Conservation (phyloP, 2,113 vertebrate genomes). For the Procavia capensis region DNA sequence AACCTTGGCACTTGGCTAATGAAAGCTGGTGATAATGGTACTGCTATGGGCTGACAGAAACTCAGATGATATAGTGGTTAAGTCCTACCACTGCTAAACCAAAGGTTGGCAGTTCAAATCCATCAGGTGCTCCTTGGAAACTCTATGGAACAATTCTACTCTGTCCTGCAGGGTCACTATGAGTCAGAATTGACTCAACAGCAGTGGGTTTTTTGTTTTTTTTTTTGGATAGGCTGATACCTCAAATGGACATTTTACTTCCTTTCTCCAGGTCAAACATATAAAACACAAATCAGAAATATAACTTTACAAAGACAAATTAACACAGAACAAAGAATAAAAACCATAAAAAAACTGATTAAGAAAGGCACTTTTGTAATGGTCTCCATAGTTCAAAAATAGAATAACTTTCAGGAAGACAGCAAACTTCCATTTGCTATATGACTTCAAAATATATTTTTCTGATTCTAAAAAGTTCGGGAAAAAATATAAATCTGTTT, state of each 20-base stretch:
- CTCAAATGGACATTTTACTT: background rate
- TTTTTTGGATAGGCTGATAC: fast-evolving
- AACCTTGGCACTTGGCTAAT: background rate
- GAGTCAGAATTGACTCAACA: no score
- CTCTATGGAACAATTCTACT: no score
- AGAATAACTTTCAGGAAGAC: background rate
- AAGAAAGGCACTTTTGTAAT: background rate
- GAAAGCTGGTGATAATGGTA: background rate
- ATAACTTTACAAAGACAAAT: background rate
- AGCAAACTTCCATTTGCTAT: background rate
- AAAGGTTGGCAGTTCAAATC: no score
- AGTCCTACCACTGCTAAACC: no score
- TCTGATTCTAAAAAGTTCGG: background rate
- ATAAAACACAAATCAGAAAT: background rate
- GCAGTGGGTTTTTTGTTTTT: no score
- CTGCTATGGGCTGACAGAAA: background rate
- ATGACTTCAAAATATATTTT: background rate
- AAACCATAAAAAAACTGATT: background rate
- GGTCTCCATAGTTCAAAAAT: background rate
- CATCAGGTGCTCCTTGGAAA: no score
- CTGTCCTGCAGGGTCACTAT: no score
- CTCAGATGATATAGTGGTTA: no score
- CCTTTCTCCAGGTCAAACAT: background rate
- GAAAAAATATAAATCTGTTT: background rate
- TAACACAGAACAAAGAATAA: background rate